Percentiles rank a stretch among this genome's conserved stretches.
Conservation (phyloP, 2,797 vertebrate species). For the Molossus molossus region DNA sequence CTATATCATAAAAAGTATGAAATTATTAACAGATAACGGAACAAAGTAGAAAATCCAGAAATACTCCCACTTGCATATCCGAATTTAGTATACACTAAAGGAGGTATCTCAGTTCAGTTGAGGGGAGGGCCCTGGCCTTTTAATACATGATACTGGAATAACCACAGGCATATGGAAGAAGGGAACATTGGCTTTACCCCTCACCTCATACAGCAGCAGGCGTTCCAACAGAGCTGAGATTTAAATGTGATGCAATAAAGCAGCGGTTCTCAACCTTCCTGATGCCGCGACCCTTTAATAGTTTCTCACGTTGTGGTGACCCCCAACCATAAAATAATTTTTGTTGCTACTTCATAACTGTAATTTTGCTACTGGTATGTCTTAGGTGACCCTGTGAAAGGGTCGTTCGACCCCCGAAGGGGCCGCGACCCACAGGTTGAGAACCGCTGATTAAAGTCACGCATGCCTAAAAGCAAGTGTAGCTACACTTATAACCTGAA, state of each 20-base stretch:
- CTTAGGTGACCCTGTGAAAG: too few relatives aligned
- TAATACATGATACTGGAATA: not conserved
- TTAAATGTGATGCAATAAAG: not conserved
- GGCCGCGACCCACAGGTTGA: too few relatives aligned
- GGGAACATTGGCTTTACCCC: too few relatives aligned
- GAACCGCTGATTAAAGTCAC: not conserved
- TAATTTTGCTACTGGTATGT: too few relatives aligned
- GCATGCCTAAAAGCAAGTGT: not conserved
- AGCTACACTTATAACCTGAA: not conserved
- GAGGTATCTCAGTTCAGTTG: not conserved
- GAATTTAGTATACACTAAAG: not conserved
- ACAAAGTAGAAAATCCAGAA: not conserved
- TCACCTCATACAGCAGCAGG: not conserved
- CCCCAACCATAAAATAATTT: too few relatives aligned
- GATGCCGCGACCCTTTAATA: too few relatives aligned
- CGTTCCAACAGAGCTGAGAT: not conserved
- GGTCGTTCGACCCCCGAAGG: too few relatives aligned
- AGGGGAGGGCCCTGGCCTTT: not conserved
- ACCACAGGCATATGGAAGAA: not conserved
- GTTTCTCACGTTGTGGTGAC: too few relatives aligned
- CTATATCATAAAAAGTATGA: not conserved
- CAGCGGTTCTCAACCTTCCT: too few relatives aligned
- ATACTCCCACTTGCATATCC: not conserved
- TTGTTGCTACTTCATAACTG: too few relatives aligned
- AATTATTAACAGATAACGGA: not conserved